These are phyloP conservation scores for Sardina pilchardus DNA, from an alignment of 2,113 vertebrate genomes.

Conservation along the genomic window DNA sequence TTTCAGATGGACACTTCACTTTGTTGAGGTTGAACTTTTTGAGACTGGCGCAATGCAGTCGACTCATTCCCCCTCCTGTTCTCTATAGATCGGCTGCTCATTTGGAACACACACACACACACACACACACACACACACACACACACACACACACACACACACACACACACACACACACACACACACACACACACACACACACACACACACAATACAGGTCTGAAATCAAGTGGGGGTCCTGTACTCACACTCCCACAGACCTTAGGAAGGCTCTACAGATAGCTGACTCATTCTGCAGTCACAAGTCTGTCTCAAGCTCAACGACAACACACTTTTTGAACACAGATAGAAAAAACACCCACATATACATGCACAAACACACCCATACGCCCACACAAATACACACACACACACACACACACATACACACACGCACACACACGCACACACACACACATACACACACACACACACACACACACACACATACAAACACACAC, in stretches of 20 bases:
- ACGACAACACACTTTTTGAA: background rate
- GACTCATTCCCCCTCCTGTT: no score
- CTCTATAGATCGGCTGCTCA: no score
- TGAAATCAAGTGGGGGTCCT: background rate
- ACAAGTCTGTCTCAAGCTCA: background rate
- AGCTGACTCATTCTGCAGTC: background rate
- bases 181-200: background rate
- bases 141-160: slow-evolving; percentile 15
- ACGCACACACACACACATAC: no score
- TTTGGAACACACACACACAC: no score
- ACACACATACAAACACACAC: no score
- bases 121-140: background rate
- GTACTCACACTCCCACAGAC: background rate
- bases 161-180: background rate
- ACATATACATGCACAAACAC: background rate
- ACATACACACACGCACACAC: no score
- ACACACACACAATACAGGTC: background rate
- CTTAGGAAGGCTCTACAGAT: background rate
- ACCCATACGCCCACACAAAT: no score
- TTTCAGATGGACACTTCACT: background rate
- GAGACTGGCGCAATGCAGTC: background rate
- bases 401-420: background rate
- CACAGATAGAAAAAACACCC: background rate
- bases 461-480: no score
- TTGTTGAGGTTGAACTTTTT: background rate